A percentile compares a stretch with the other conserved stretches of the same genome.
Evolutionary conservation across 2,113 vertebrate species (phyloP).

Genomic region (Mastomys natalensis): DNA sequence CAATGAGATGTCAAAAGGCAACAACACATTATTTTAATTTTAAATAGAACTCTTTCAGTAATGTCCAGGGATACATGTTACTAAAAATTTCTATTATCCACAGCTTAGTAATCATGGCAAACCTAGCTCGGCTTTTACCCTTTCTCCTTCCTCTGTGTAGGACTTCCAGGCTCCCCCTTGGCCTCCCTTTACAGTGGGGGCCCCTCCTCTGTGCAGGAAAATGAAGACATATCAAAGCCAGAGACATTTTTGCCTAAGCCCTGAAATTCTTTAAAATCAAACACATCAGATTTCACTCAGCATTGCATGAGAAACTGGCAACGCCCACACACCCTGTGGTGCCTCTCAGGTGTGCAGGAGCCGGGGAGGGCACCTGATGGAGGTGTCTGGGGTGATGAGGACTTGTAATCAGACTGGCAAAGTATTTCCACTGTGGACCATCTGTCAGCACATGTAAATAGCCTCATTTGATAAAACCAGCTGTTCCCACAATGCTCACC

Average conservation of each 20-base stretch:
- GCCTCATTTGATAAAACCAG: conserved; percentile 58
- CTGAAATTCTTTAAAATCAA: neutral
- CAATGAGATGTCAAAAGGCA: neutral
- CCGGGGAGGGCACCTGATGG: neutral
- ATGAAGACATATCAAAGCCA: neutral
- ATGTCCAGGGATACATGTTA: neutral
- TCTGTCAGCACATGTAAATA: conserved; percentile 66
- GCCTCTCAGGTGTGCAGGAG: neutral
- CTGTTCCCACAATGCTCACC: conserved; percentile 35
- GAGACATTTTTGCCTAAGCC: neutral
- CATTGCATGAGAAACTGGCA: neutral
- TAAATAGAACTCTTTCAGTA: neutral
- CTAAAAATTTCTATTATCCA: too few relatives aligned
- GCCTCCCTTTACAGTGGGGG: neutral
- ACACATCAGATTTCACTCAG: neutral
- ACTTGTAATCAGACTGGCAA: conserved; percentile 53
- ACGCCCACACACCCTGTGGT: neutral
- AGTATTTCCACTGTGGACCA: conserved; percentile 51
- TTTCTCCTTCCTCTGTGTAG: neutral
- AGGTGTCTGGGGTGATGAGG: neutral
- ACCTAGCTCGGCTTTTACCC: too few relatives aligned
- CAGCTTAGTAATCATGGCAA: too few relatives aligned
- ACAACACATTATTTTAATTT: neutral
- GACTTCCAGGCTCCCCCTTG: neutral
- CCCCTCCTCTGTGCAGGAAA: neutral